A percentile compares a stretch with the other conserved stretches of the same genome.
These are phyloP conservation scores for Galeopterus variegatus DNA, from an alignment of 2,113 vertebrate species.

Conservation along the genomic window DNA sequence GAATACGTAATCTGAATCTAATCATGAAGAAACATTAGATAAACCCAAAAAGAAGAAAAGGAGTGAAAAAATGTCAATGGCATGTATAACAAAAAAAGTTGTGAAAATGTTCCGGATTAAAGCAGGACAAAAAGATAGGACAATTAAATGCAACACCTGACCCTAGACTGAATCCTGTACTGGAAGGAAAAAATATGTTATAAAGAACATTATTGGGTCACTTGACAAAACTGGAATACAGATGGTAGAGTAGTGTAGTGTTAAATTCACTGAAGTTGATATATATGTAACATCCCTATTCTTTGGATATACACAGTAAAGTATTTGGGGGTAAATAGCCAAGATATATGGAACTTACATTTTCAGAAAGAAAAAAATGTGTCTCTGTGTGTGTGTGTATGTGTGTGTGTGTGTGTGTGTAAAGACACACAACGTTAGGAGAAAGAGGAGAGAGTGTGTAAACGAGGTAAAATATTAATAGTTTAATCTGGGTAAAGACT, in stretches of 20 bases:
- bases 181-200: not conserved
- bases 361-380: not conserved
- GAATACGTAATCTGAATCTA: not conserved
- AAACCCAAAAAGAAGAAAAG: not conserved
- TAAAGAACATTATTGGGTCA: not conserved
- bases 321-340: not conserved
- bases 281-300: not conserved
- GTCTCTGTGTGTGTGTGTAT: too few species aligned
- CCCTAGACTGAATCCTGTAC: not conserved
- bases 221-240: not conserved
- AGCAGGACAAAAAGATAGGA: not conserved
- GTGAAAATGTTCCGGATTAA: not conserved
- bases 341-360: not conserved
- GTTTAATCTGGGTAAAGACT: not conserved
- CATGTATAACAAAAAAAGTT: not conserved
- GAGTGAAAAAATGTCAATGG: not conserved
- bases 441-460: not conserved
- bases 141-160: not conserved
- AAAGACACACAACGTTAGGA: not conserved
- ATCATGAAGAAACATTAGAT: not conserved
- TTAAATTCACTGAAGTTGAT: not conserved
- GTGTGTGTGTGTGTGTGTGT: too few species aligned
- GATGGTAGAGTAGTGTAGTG: not conserved
- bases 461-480: not conserved
- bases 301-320: not conserved